phyloP scores from a whole-genome alignment of 2,113 vertebrate genomes.

The Chionis minor region DNA sequence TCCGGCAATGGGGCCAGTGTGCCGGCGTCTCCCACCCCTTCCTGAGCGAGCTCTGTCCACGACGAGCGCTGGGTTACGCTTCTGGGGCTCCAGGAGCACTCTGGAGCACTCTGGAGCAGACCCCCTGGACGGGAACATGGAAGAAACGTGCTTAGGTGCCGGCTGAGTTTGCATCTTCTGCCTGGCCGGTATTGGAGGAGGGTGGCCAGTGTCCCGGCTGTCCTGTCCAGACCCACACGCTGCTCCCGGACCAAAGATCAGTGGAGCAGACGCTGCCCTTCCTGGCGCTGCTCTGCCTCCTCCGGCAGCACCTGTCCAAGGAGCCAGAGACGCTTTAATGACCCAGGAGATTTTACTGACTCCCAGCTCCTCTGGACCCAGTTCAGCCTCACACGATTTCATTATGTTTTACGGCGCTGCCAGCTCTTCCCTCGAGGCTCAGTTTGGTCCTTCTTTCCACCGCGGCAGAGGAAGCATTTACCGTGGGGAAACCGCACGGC shows the following conservation, averaged over 20 bases:
- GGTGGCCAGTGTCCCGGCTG: not conserved
- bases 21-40: not conserved
- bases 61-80: not conserved
- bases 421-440: slow-evolving; percentile 21
- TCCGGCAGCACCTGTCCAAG: not conserved
- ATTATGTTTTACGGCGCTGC: not conserved
- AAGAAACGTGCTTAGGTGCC: not conserved
- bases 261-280: accelerated
- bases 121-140: not conserved
- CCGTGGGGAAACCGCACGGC: not conserved
- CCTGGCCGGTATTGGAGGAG: not conserved
- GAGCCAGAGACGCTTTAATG: not conserved
- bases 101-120: not conserved
- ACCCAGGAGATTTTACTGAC: not conserved
- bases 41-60: not conserved
- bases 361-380: not conserved
- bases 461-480: not conserved
- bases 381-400: not conserved
- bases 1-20: not conserved
- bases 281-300: not conserved
- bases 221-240: not conserved
- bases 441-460: not conserved
- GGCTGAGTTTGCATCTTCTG: not conserved
- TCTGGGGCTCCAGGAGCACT: not conserved
- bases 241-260: not conserved